A percentile compares a stretch with the other conserved stretches of the same genome.
Conservation (phyloP, 2,888 invertebrate genomes). For the Pollenia amentaria region DNA sequence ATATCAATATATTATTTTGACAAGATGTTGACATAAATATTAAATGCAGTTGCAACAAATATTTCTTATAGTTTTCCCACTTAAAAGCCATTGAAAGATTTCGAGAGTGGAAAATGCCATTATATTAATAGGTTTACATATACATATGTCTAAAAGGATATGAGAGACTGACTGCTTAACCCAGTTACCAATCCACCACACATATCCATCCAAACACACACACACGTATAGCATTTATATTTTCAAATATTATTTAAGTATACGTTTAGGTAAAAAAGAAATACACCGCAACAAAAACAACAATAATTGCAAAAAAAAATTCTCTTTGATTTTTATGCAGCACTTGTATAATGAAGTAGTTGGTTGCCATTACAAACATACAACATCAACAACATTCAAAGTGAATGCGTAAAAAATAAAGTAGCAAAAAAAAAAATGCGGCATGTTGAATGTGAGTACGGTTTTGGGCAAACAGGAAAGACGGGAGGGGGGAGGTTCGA, state of each 20-base stretch:
- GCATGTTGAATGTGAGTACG: conserved; percentile 31
- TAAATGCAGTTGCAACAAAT: conserved; percentile 15
- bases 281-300: conserved; percentile 7
- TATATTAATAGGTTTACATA: conserved; percentile 46
- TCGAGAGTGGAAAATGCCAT: conserved; percentile 44
- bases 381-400: conserved; percentile 45
- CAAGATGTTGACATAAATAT: conserved; percentile 17
- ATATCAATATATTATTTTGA: conserved; percentile 3
- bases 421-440: conserved; percentile 35
- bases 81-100: conserved; percentile 49
- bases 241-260: conserved; percentile 63
- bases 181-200: conserved; percentile 46
- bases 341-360: conserved; percentile 67
- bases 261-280: conserved; percentile 54
- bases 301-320: conserved; percentile 52
- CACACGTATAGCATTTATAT: conserved; percentile 58
- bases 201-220: neutral
- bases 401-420: conserved; percentile 66
- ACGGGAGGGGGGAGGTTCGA: no score
- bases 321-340: conserved; percentile 66
- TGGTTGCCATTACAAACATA: conserved; percentile 60
- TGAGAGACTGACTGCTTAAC: conserved; percentile 61
- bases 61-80: conserved; percentile 1
- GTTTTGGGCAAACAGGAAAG: neutral
- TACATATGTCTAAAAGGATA: conserved; percentile 22